Percentiles rank a stretch among this genome's conserved stretches.
Conservation (phyloP, 2,888 invertebrate genomes). For the Sinhomidia bicolor region DNA sequence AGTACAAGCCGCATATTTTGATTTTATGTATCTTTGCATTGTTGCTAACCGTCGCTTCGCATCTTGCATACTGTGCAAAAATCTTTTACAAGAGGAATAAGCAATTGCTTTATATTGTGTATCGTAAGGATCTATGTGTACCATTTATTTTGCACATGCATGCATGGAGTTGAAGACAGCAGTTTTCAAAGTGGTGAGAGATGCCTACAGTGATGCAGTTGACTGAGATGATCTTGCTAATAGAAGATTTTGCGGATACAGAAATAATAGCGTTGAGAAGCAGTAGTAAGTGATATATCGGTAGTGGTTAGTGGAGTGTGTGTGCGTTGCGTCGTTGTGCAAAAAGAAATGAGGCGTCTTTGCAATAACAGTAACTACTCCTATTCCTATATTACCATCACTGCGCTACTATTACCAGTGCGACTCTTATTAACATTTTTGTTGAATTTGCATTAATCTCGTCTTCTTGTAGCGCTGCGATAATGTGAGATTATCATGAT, state of each 20-base stretch:
- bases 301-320: constrained; percentile 30
- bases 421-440: background rate
- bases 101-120: no score
- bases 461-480: constrained; percentile 55
- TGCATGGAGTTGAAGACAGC: background rate
- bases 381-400: constrained; percentile 22
- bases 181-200: background rate
- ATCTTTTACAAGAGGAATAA: background rate
- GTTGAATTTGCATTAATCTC: constrained; percentile 63
- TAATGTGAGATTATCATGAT: constrained; percentile 30
- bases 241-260: constrained; percentile 52
- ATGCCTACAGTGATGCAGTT: constrained; percentile 21
- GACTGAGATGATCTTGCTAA: constrained; percentile 28
- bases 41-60: background rate
- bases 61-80: background rate
- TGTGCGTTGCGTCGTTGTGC: constrained; percentile 17
- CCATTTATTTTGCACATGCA: no score
- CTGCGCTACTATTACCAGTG: background rate
- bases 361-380: constrained; percentile 14
- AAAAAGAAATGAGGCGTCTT: constrained; percentile 41
- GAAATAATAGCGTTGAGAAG: constrained; percentile 14
- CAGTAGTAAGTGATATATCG: constrained; percentile 40
- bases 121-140: no score
- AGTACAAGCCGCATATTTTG: no score
- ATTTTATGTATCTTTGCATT: constrained; percentile 27